phyloP scores from a whole-genome alignment of 2,113 vertebrate species.

The Phylloscopus whistleri region DNA sequence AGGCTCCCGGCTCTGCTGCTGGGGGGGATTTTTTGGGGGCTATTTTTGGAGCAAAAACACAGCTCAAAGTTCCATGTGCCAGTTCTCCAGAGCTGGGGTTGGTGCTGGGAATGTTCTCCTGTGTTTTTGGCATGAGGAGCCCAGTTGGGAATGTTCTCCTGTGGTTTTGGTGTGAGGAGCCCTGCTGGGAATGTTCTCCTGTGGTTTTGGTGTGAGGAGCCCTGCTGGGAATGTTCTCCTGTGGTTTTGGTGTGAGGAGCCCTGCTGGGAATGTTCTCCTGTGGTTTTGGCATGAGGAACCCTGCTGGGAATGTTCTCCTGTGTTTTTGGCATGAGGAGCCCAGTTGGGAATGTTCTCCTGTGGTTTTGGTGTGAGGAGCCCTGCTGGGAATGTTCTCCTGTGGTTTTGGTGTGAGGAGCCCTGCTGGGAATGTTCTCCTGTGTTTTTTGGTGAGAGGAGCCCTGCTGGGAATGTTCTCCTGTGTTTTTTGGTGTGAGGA shows the following conservation, averaged over 20 bases:
- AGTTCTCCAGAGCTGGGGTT: neutral
- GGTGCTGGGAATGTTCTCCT: neutral
- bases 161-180: neutral
- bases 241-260: neutral
- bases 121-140: neutral
- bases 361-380: neutral
- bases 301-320: neutral
- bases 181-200: neutral
- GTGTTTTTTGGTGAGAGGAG: neutral
- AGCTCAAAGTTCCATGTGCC: neutral
- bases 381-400: neutral
- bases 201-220: neutral
- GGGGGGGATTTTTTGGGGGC: neutral
- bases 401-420: neutral
- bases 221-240: neutral
- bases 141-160: rapidly evolving
- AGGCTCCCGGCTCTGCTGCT: neutral
- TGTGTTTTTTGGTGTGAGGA: neutral
- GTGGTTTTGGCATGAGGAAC: neutral
- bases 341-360: rapidly evolving
- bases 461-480: rapidly evolving
- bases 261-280: rapidly evolving
- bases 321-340: neutral
- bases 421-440: neutral
- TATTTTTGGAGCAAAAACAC: slow-evolving; percentile 19